These are phyloP conservation scores for Sturnus vulgaris DNA, from an alignment of 2,113 vertebrate species.

Conservation along the genomic window DNA sequence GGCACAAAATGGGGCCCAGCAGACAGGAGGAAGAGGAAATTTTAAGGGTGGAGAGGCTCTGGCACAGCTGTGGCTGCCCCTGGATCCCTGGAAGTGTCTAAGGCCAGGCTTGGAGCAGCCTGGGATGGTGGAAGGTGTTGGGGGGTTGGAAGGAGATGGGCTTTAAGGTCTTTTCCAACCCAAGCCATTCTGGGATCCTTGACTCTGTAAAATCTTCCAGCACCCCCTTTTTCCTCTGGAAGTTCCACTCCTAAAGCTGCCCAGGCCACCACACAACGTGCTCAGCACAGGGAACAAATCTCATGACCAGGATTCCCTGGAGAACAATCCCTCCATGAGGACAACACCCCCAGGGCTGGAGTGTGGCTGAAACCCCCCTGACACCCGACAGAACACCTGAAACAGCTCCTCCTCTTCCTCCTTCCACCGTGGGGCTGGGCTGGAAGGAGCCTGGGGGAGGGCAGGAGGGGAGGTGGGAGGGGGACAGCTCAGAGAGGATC, in stretches of 20 bases:
- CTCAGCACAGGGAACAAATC: background rate
- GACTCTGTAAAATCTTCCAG: background rate
- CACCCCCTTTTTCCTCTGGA: background rate
- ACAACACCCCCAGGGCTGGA: background rate
- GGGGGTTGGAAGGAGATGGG: background rate
- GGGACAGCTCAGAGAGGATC: background rate
- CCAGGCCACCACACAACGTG: background rate
- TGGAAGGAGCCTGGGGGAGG: background rate
- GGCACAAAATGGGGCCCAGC: background rate
- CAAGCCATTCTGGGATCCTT: background rate
- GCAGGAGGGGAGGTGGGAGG: background rate
- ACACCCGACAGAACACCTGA: fast-evolving
- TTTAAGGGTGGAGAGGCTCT: background rate
- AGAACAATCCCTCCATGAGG: background rate
- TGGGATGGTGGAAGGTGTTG: background rate
- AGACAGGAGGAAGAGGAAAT: background rate
- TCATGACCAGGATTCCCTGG: background rate
- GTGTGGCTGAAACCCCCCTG: background rate
- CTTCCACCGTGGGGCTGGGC: fast-evolving
- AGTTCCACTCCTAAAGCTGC: background rate
- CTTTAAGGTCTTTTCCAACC: background rate
- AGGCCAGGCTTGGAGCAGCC: background rate
- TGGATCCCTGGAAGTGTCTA: background rate
- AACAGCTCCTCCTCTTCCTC: background rate
- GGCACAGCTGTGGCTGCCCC: background rate